Evolutionary conservation across 2,113 vertebrate species (phyloP), one percentile per base, ranked within the genome.

Genomic region (Podarcis raffonei): DNA sequence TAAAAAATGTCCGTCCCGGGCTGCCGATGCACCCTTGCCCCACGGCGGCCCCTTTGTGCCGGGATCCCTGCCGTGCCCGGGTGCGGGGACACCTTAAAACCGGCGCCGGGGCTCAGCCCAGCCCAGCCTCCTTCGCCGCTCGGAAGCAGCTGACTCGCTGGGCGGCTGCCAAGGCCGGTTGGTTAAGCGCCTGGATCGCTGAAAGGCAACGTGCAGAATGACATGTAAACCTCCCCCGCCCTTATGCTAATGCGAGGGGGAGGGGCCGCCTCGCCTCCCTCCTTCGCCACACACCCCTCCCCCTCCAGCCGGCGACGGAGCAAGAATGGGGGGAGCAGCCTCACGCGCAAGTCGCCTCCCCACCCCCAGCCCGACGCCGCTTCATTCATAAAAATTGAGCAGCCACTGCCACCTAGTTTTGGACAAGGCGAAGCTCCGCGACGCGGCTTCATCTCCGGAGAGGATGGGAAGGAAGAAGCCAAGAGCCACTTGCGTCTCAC

Each of bases 71-170:
- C 15, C 69, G 18, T 5, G 12, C 30, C n/a, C 25, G 30, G 0
- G 90, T 1, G 0, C 11, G 11, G 86, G 94, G 93, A 94, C 92
- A 94, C 94, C 94, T 95, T 95, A 93, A 93, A 20, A 87, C 22
- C 87, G 83, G 83, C 83, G 83, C 53, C 83, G 80, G 25, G 25
- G 42, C 22, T 35, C 76, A 8, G 80, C 85, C 85, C 53, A 82
- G 89, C 92, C 89, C 93, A 1, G 90, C 92, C 93, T 83, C 93
- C 72, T 84, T 18, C 90, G 87, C 90, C 84, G 79, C 86, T 87
- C 90, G 89, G 84, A 94, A 97, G 96, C 97, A 97, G 96, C 96
- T 97, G 97, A 97, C 96, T 94, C 82, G 96, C 89, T 95, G 95
- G 96, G 95, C 53, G 89, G 78, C 84, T 66, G 96, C 97, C 97